A percentile compares a stretch with the other conserved stretches of the same genome.
These are phyloP conservation scores for Pluvialis apricaria DNA, from an alignment of 2,113 vertebrate species.

Conservation along the genomic window DNA sequence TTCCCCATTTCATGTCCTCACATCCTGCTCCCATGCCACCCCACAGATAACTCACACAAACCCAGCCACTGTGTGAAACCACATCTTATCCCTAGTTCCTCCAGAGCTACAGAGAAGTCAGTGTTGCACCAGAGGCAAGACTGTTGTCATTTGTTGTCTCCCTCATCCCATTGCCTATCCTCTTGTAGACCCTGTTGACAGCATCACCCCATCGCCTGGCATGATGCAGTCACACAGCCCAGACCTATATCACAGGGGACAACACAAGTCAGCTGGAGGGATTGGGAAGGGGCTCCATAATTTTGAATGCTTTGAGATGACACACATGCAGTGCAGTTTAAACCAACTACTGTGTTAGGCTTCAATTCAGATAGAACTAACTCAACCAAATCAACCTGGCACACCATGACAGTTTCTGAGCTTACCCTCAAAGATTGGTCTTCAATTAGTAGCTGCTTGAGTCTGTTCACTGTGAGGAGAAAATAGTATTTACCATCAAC, in stretches of 20 bases:
- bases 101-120: not conserved
- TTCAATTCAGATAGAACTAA: not conserved
- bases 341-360: not conserved
- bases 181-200: not conserved
- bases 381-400: not conserved
- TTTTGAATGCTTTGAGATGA: not conserved
- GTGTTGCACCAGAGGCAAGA: not conserved
- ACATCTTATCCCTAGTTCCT: not conserved
- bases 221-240: not conserved
- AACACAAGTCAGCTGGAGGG: not conserved
- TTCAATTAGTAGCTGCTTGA: not conserved
- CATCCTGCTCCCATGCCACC: not conserved
- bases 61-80: too few species aligned
- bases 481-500: not conserved
- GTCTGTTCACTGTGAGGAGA: not conserved
- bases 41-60: not conserved
- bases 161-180: not conserved
- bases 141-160: not conserved
- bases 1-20: not conserved
- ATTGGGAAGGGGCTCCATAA: not conserved
- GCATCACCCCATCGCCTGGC: not conserved
- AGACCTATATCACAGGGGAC: too few species aligned
- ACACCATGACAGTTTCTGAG: not conserved
- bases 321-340: not conserved
- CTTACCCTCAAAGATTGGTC: not conserved